Conservation (phyloP, 2,797 vertebrate genomes). For the Enteromius treurensis region DNA sequence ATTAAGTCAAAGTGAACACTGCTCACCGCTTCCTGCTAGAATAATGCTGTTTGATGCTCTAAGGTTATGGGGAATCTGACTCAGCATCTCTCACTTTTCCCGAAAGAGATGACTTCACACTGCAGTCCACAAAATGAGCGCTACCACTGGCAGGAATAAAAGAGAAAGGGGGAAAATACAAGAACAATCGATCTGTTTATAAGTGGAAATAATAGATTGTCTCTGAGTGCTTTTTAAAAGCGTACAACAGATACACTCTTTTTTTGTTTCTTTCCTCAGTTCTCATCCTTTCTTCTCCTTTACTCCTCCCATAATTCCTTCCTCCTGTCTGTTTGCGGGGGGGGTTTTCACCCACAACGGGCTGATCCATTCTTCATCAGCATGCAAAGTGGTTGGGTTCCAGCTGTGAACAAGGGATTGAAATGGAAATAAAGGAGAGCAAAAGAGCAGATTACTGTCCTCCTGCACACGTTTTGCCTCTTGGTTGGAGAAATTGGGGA, state of each 20-base stretch:
- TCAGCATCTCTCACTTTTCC: conserved; percentile 42
- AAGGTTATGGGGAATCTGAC: conserved; percentile 13
- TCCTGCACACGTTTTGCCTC: conserved; percentile 61
- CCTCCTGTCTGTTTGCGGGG: background rate
- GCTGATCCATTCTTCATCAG: conserved; percentile 68
- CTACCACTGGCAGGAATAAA: background rate
- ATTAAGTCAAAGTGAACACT: conserved; percentile 29
- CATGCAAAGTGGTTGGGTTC: conserved; percentile 71
- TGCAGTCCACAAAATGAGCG: conserved; percentile 5
- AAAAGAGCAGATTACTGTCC: conserved; percentile 70
- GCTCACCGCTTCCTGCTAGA: conserved; percentile 50
- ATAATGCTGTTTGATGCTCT: conserved; percentile 15
- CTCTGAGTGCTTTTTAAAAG: conserved; percentile 49
- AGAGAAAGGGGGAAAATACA: background rate
- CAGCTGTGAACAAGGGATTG: conserved; percentile 77
- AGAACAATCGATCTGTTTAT: conserved; percentile 43
- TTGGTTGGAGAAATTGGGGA: conserved; percentile 61
- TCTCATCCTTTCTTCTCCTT: background rate
- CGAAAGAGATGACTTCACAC: conserved; percentile 14
- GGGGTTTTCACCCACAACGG: conserved; percentile 21
- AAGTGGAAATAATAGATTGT: conserved; percentile 52
- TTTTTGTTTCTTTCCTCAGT: conserved; percentile 13
- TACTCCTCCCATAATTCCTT: conserved; percentile 20
- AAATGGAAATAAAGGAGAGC: conserved; percentile 77
- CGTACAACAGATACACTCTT: conserved; percentile 25